Evolutionary conservation across 2,888 invertebrate genomes (phyloP).

Genomic region (Acronicta leporina): DNA sequence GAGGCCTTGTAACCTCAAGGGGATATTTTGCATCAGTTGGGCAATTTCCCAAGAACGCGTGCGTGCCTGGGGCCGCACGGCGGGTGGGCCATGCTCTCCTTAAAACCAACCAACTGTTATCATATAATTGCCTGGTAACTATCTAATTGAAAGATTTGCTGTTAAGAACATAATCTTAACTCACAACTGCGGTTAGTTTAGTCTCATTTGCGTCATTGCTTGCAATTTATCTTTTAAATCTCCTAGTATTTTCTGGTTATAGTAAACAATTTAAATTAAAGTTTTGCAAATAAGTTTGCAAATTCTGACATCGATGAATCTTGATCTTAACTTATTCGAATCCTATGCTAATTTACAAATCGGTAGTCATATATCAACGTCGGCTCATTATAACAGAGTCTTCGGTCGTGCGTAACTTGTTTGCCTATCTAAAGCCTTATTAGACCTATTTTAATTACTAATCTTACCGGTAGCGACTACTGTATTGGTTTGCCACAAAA

Average conservation of each 20-base stretch:
- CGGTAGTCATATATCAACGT: constrained; percentile 53
- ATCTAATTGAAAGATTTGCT: constrained; percentile 64
- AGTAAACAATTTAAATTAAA: constrained; percentile 34
- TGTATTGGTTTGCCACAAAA: constrained; percentile 76
- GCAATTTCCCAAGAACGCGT: constrained; percentile 75
- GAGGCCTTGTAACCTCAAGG: constrained; percentile 46
- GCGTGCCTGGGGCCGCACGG: constrained; percentile 77
- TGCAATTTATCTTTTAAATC: constrained; percentile 29
- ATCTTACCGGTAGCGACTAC: constrained; percentile 75
- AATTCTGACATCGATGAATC: constrained; percentile 42
- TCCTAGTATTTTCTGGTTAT: constrained; percentile 18
- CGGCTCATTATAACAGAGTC: constrained; percentile 51
- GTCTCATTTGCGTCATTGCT: constrained; percentile 15
- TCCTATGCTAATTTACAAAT: constrained; percentile 53
- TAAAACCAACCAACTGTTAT: constrained; percentile 71
- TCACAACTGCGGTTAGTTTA: constrained; percentile 13
- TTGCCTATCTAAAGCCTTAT: constrained; percentile 48
- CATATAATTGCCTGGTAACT: constrained; percentile 71
- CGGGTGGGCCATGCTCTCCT: constrained; percentile 78
- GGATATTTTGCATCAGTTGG: constrained; percentile 59
- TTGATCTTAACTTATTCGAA: constrained; percentile 42
- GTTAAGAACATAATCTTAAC: constrained; percentile 36
- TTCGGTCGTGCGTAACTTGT: constrained; percentile 32
- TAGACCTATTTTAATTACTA: constrained; percentile 62
- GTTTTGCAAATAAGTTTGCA: constrained; percentile 33